These are phyloP conservation scores for Eretmochelys imbricata DNA, from an alignment of 2,113 vertebrate genomes.

Conservation along the genomic window DNA sequence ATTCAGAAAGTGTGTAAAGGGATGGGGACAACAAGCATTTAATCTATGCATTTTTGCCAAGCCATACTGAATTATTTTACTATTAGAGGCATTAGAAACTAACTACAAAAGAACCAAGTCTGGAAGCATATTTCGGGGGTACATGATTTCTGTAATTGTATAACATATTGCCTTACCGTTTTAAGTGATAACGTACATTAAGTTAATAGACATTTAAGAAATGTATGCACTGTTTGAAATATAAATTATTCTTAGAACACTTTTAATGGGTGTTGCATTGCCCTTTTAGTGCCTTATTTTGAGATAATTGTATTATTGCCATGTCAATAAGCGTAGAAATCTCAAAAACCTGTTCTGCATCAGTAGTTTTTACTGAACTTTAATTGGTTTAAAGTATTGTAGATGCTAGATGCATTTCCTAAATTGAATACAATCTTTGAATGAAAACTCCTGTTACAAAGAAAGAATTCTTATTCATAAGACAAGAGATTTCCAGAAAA, in stretches of 20 bases:
- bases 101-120: slow-evolving; percentile 84
- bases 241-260: slow-evolving; percentile 99
- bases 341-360: slow-evolving; percentile 72
- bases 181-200: slow-evolving; percentile 93
- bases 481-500: slow-evolving; percentile 63
- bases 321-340: slow-evolving; percentile 83
- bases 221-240: slow-evolving; percentile 99
- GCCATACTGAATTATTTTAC: slow-evolving; percentile 92
- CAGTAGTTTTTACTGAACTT: slow-evolving; percentile 81
- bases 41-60: slow-evolving; percentile 99
- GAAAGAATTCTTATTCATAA: slow-evolving; percentile 75
- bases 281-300: slow-evolving; percentile 98
- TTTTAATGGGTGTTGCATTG: slow-evolving; percentile 91
- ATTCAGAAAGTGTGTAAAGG: slow-evolving; percentile 81
- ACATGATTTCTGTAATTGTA: slow-evolving; percentile 91
- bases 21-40: slow-evolving; percentile 87
- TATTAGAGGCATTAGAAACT: slow-evolving; percentile 90
- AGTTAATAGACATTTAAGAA: slow-evolving; percentile 92
- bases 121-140: slow-evolving; percentile 82
- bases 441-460: slow-evolving; percentile 81
- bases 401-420: slow-evolving; percentile 80
- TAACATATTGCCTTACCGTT: slow-evolving; percentile 95
- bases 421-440: slow-evolving; percentile 84
- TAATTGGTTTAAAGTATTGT: slow-evolving; percentile 76
- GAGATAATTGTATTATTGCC: slow-evolving; percentile 93